Base-by-base conservation (phyloP, 2,797 vertebrate species). In the Craterocephalus amniculus region DNA sequence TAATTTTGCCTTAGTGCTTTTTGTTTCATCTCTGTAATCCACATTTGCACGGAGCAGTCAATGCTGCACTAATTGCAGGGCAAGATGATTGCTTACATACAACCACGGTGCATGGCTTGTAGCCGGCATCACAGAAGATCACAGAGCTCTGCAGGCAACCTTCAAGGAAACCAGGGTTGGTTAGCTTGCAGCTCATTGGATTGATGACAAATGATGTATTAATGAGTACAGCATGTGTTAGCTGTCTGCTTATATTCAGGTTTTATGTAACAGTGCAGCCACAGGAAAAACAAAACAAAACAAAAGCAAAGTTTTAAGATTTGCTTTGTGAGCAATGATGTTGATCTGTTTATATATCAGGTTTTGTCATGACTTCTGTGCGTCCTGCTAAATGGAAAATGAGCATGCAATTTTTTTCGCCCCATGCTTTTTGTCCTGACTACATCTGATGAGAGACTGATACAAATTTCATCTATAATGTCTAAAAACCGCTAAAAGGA, bases 191-290 rank as follows among this genome's bases (percentile, higher is more conserved):
- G 70, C 34, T 84, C 78, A 76, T 79, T 80, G 82, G 63, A 67
- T 63, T 68, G 83, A 88, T 90, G 82, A 90, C 72, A 70, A 77
- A 83, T 66, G 83, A 85, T 70, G 54, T 67, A 81, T 85, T 90
- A 88, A 87, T 90, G 78, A 79, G 72, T 78, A 48, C 70, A 78
- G 77, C 76, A 76, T 88, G 84, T 77, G 72, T 76, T 82, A 60
- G 35, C 22, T 31, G 14, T 76, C 48, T 71, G 45, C 20, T 13
- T 66, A 20, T 26, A 49, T 31, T 59, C 14, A 18, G 54, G 62
- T 62, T 71, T 86, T 78, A 68, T 76, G 64, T 72, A 81, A 86
- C 67, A 51, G 55, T 26, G 62, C 56, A 62, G 57, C 59, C 26
- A 43, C 35, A 58, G 20, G 5, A 34, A 34, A 34, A 34, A 32